Conservation (phyloP, 2,797 vertebrate genomes). For the Hoplostethus atlanticus region DNA sequence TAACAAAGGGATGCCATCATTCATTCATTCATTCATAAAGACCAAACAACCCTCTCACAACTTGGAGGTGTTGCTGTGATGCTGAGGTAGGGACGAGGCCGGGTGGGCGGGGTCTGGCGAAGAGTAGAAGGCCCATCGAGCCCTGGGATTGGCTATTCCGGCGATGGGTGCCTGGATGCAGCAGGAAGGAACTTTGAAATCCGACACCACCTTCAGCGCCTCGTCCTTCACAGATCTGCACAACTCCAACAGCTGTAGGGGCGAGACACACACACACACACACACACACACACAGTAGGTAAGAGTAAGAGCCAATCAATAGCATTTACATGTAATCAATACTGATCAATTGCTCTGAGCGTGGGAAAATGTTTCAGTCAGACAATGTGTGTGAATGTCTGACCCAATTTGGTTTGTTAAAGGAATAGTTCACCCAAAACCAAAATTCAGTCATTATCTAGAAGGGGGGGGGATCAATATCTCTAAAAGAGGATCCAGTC, state of each 20-base stretch:
- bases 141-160: conserved; percentile 60
- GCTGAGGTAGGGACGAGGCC: neutral
- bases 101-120: conserved; percentile 15
- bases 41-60: conserved; percentile 46
- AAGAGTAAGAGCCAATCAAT: conserved; percentile 53
- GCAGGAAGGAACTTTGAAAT: conserved; percentile 74
- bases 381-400: conserved; percentile 12
- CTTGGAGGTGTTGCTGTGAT: conserved; percentile 41
- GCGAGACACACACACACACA: conserved; percentile 13
- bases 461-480: too few relatives aligned
- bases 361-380: conserved; percentile 63
- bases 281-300: conserved; percentile 8
- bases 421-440: too few relatives aligned
- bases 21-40: too few relatives aligned
- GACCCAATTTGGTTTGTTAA: neutral
- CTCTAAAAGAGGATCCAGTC: too few relatives aligned
- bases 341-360: conserved; percentile 57
- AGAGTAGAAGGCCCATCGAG: conserved; percentile 71
- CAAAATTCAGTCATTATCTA: too few relatives aligned
- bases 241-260: conserved; percentile 77
- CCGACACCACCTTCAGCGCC: conserved; percentile 72
- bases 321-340: conserved; percentile 72
- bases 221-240: conserved; percentile 74
- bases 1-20: neutral
- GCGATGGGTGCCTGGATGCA: conserved; percentile 73